Percentiles rank a stretch among this genome's conserved stretches.
Conservation (phyloP, 2,888 invertebrate species). For the Autographa gamma region DNA sequence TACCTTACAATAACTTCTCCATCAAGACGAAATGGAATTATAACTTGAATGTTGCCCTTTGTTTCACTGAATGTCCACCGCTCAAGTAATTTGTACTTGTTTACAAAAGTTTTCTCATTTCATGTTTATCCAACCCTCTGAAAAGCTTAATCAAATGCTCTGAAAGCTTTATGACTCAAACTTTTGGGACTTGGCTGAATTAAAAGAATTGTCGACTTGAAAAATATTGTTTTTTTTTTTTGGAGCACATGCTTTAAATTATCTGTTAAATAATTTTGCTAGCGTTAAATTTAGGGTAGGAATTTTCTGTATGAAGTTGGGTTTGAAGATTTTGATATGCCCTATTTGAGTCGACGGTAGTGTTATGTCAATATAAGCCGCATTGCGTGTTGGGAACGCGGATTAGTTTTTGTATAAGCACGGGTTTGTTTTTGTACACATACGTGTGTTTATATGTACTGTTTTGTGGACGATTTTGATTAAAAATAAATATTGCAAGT, state of each 20-base stretch:
- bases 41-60: slow-evolving; percentile 60
- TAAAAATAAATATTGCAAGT: no score
- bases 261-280: slow-evolving; percentile 32
- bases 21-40: slow-evolving; percentile 59
- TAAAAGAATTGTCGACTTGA: slow-evolving; percentile 59
- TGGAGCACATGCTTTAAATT: slow-evolving; percentile 21
- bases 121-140: slow-evolving; percentile 67
- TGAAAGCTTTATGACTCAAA: slow-evolving; percentile 69
- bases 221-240: slow-evolving; percentile 44
- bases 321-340: background rate
- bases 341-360: background rate
- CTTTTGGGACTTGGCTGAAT: slow-evolving; percentile 63
- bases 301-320: background rate
- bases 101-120: slow-evolving; percentile 72
- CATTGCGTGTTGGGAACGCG: background rate
- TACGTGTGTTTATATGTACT: no score
- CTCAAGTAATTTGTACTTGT: slow-evolving; percentile 69
- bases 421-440: background rate
- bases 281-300: background rate
- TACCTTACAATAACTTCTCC: slow-evolving; percentile 31
- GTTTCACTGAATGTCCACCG: slow-evolving; percentile 63
- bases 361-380: slow-evolving; percentile 1
- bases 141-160: slow-evolving; percentile 72
- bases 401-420: background rate
- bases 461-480: no score